Evolutionary conservation across 2,888 invertebrate species (phyloP), one percentile per base, ranked within the genome.

Genomic region (Drosophila putrida): DNA sequence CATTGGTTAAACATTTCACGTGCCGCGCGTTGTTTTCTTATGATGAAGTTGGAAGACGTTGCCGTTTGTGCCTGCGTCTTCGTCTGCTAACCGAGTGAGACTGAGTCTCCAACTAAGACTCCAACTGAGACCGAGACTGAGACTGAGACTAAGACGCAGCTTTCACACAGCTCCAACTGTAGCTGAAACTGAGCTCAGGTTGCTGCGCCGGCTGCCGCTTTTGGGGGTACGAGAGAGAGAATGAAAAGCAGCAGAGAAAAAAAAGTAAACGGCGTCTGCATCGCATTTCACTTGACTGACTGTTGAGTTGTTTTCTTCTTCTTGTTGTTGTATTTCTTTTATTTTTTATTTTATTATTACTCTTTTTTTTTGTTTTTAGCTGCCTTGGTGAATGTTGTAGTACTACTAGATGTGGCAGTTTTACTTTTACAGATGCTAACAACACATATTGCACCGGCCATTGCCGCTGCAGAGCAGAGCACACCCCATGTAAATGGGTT

Each of bases 181-280:
- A 20, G 20, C 20, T 20, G 31, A 49, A 61, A 73, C 74, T 80
- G 80, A 51, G 53, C 65, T 47, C 50, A 31, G 51, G 27, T 50
- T 43, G 51, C 66, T 47, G 63, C 63, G 55, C 66, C 66, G 66
- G 54, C 55, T 54, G 62, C 55, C 49, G 63, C 67, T 70, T 50
- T 60, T 54, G 70, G 53, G 46, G 46, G 27, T 20, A 35, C 27
- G 41, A 60, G 46, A 46, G 46, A 38, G 31, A 36, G 31, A 49
- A 46, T 20, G 20, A 35, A 20, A 43, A 53, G 28, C 50, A 49
- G 59, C 39, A 53, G 49, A 75, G 73, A 73, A 88, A 65, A 65
- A 86, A 88, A 88, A 85, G 88, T 88, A 85, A 89, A 75, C 88
- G 89, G 84, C 68, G 68, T 68, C 69, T 73, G 73, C 68, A 49